These are phyloP conservation scores for Dasypolia templi DNA, from an alignment of 2,888 invertebrate species.

Conservation along the genomic window DNA sequence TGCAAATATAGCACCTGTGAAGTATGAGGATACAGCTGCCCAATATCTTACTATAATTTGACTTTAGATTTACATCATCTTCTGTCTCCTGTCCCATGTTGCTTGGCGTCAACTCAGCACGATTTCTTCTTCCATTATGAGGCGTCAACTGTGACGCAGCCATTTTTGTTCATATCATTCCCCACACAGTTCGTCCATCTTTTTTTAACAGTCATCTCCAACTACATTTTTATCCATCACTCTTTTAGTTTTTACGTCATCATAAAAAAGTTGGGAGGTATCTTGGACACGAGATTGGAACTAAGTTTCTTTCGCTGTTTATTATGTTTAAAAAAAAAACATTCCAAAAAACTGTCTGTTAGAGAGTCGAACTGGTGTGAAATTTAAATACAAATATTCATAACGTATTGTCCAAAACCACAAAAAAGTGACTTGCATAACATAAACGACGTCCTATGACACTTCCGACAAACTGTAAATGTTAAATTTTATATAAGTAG, in stretches of 20 bases:
- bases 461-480: slow-evolving; percentile 66
- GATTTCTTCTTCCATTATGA: not conserved
- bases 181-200: not conserved
- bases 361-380: not conserved
- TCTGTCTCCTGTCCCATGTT: not conserved
- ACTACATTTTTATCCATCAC: not conserved
- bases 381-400: slow-evolving; percentile 7
- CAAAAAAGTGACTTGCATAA: slow-evolving; percentile 57
- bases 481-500: slow-evolving; percentile 64
- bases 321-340: too few species aligned
- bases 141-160: not conserved
- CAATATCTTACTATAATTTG: not conserved
- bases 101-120: too few species aligned
- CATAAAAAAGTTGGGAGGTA: too few species aligned
- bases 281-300: too few species aligned
- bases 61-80: not conserved
- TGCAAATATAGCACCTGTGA: not conserved
- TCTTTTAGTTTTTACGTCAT: not conserved
- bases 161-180: not conserved
- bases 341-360: not conserved
- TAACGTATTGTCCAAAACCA: slow-evolving; percentile 11
- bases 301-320: too few species aligned
- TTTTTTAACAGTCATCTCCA: not conserved
- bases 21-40: not conserved
- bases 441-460: slow-evolving; percentile 41